Base-by-base conservation (phyloP, 2,888 invertebrate genomes). In the Apodemia duryi region DNA sequence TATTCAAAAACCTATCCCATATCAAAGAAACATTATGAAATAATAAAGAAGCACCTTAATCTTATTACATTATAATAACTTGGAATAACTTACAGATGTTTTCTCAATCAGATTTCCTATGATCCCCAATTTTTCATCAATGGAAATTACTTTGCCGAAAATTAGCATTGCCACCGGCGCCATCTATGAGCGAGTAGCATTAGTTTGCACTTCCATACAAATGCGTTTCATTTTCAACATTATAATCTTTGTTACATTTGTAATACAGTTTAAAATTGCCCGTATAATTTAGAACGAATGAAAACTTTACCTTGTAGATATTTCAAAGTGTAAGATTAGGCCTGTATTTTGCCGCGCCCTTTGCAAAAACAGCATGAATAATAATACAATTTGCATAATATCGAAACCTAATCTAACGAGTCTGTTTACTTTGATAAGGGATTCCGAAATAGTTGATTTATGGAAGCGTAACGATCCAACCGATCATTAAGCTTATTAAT, bases 301-400 rank as follows among this genome's bases (percentile, higher is more conserved):
- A 66, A 71, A 70, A 32, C 64, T 66, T 77, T 77, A 78, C 67
- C 74, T 84, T 77, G 85, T 77, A 74, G 76, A 75, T 69, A 69
- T 72, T 75, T 72, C 69, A 65, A 68, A 73, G 74, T 77, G 77
- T 76, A 78, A 88, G 88, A 91, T 90, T 89, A 88, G 88, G 86
- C 85, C 76, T 78, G 78, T 80, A 77, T 77, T 82, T 77, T 80
- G 64, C 71, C 74, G 77, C 79, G 83, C 91, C 88, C 90, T 90
- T 80, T 84, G 80, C 83, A 87, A 89, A 91, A 89, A 90, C 90
- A 88, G 84, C 85, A 89, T 91, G 91, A 90, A 90, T 91, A 90
- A 90, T 91, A 91, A 90, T 88, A 75, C 78, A 79, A 90, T 90
- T 88, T 85, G 85, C 91, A 91, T 91, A 89, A 89, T 87, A 87